These are phyloP conservation scores for Trichogramma evanescens DNA, from an alignment of 2,888 invertebrate species.

Conservation along the genomic window DNA sequence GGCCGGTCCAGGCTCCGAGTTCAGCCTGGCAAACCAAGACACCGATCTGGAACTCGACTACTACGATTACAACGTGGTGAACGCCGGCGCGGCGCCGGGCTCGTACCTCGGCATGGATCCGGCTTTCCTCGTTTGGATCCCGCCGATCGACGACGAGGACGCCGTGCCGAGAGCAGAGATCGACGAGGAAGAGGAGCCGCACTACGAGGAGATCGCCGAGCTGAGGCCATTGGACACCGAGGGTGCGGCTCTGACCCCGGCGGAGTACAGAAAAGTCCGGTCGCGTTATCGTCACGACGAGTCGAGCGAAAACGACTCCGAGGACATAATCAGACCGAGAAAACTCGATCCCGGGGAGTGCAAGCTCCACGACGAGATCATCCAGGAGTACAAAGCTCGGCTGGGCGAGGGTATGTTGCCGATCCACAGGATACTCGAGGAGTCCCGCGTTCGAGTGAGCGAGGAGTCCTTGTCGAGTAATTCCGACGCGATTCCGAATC, in stretches of 20 bases:
- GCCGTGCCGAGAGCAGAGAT: slow-evolving; percentile 28
- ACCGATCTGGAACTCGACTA: slow-evolving; percentile 78
- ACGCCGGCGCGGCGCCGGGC: slow-evolving; percentile 73
- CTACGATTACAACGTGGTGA: slow-evolving; percentile 82
- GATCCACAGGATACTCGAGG: slow-evolving; percentile 37
- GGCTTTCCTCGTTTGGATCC: slow-evolving; percentile 81
- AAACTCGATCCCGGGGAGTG: slow-evolving; percentile 22
- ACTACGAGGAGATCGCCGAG: slow-evolving; percentile 6
- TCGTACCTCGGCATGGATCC: slow-evolving; percentile 86
- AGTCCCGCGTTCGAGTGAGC: slow-evolving; percentile 34
- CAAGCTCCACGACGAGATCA: slow-evolving; percentile 34
- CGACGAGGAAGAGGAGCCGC: slow-evolving; percentile 25
- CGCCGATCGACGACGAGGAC: slow-evolving; percentile 60
- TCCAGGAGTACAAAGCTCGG: slow-evolving; percentile 34
- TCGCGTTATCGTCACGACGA: slow-evolving; percentile 12
- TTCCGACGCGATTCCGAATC: slow-evolving; percentile 19
- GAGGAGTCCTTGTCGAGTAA: slow-evolving; percentile 9
- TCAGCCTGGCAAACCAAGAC: slow-evolving; percentile 67
- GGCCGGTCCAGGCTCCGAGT: slow-evolving; percentile 66
- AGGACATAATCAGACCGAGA: slow-evolving; percentile 14
- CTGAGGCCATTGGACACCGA: slow-evolving; percentile 27
- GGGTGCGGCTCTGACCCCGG: slow-evolving; percentile 35
- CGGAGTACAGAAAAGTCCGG: slow-evolving; percentile 33
- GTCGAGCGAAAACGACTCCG: slow-evolving; percentile 12
- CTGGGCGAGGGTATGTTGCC: slow-evolving; percentile 37